phyloP scores from a whole-genome alignment of 92 coral and sea anemone species.

The Muricea muricata region DNA sequence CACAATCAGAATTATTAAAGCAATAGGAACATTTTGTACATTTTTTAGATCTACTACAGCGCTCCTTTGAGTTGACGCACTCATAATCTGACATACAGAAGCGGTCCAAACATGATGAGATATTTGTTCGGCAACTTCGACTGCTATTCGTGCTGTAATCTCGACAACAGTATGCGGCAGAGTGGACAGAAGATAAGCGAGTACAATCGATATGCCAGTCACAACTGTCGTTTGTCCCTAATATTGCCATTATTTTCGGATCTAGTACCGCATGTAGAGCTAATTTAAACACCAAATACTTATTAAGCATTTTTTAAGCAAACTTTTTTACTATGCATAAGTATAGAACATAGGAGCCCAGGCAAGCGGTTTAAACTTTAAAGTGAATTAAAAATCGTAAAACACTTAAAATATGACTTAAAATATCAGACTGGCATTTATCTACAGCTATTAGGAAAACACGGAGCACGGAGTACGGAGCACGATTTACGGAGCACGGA shows the following conservation, averaged over 20 bases:
- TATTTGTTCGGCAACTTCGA: neutral
- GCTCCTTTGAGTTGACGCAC: neutral
- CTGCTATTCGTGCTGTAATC: neutral
- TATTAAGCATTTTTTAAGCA: too few species aligned
- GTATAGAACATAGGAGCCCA: too few species aligned
- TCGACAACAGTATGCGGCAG: neutral
- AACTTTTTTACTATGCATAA: too few species aligned
- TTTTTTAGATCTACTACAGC: neutral
- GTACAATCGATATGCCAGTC: neutral
- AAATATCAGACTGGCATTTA: too few species aligned
- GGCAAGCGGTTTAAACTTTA: too few species aligned
- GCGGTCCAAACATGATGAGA: neutral
- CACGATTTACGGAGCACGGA: too few species aligned
- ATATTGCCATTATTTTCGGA: neutral
- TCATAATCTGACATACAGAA: neutral
- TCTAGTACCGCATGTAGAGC: neutral
- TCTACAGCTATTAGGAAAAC: too few species aligned
- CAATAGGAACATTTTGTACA: neutral
- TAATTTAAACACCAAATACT: neutral
- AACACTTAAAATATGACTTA: too few species aligned
- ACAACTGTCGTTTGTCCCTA: neutral
- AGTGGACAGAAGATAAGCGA: neutral
- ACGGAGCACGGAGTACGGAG: too few species aligned
- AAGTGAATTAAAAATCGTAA: too few species aligned
- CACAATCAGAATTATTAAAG: neutral